A percentile compares a stretch with the other conserved stretches of the same genome.
These are phyloP conservation scores for Sapayoa aenigma DNA, from an alignment of 2,113 vertebrate genomes.

Conservation along the genomic window DNA sequence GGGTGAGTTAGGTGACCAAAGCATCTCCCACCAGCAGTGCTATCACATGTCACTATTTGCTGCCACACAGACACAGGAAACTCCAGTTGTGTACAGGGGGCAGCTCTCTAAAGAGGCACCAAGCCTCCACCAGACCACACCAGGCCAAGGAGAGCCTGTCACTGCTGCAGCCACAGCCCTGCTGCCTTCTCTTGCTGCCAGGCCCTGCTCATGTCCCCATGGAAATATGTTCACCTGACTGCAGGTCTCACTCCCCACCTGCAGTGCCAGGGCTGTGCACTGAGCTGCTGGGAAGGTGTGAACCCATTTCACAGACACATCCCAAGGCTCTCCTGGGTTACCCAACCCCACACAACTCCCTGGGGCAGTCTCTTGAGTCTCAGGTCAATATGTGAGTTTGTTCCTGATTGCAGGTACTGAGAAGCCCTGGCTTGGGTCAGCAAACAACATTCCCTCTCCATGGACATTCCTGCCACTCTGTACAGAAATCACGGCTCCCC, in stretches of 20 bases:
- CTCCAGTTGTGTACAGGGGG: background rate
- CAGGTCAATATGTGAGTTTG: background rate
- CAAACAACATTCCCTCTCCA: background rate
- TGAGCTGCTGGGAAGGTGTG: background rate
- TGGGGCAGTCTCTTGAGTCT: background rate
- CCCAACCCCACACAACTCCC: background rate
- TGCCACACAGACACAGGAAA: background rate
- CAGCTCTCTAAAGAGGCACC: background rate
- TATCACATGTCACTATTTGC: background rate
- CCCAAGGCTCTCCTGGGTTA: background rate
- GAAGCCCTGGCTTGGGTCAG: background rate
- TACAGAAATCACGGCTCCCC: background rate
- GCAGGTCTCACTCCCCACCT: background rate
- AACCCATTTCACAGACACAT: background rate
- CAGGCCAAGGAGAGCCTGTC: background rate
- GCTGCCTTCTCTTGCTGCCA: background rate
- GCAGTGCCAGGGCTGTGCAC: background rate
- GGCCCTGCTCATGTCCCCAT: background rate
- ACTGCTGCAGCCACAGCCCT: background rate
- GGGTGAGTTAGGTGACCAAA: background rate
- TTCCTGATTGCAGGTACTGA: accelerated
- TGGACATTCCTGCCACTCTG: background rate
- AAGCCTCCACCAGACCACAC: background rate
- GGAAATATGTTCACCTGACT: background rate
- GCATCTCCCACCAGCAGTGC: background rate